These are phyloP conservation scores for Trachurus trachurus DNA, from an alignment of 2,797 vertebrate genomes.

Conservation along the genomic window DNA sequence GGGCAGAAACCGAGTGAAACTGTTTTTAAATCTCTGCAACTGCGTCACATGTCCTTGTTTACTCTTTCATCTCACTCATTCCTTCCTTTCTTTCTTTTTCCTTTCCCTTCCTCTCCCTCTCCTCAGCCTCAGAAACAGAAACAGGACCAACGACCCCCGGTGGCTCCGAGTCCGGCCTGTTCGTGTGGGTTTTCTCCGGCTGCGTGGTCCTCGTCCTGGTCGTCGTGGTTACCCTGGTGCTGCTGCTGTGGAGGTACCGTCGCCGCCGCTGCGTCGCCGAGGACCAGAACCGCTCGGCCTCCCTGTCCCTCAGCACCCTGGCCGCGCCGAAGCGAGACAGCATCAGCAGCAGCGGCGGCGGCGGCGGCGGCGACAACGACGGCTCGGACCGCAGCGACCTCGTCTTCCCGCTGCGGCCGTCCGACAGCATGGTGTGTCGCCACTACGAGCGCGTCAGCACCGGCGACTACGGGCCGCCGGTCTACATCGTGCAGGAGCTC, in stretches of 20 bases:
- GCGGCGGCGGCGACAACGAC: conserved; percentile 92
- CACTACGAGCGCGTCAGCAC: conserved; percentile 97
- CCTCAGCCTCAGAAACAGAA: conserved; percentile 60
- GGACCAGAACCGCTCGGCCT: conserved; percentile 88
- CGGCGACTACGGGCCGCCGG: conserved; percentile 96
- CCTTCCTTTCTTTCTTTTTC: neutral
- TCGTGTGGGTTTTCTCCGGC: conserved; percentile 91
- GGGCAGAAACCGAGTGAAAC: conserved; percentile 17
- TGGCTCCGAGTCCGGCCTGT: conserved; percentile 90
- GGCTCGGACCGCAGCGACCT: conserved; percentile 96
- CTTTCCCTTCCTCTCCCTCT: neutral
- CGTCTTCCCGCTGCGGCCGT: conserved; percentile 93
- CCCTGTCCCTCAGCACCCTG: conserved; percentile 94
- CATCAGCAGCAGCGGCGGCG: no score
- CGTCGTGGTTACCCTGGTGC: conserved; percentile 86
- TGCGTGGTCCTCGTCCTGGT: conserved; percentile 90
- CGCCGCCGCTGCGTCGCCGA: conserved; percentile 89
- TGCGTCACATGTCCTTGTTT: conserved; percentile 18
- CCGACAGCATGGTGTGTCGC: conserved; percentile 95
- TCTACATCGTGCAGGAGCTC: conserved; percentile 99
- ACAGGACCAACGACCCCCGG: conserved; percentile 80
- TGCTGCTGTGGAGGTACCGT: conserved; percentile 88
- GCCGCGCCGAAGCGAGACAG: conserved; percentile 91
- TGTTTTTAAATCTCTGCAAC: conserved; percentile 34
- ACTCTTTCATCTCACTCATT: conserved; percentile 22